These are phyloP conservation scores for Adela reaumurella DNA, from an alignment of 2,888 invertebrate species.

Conservation along the genomic window DNA sequence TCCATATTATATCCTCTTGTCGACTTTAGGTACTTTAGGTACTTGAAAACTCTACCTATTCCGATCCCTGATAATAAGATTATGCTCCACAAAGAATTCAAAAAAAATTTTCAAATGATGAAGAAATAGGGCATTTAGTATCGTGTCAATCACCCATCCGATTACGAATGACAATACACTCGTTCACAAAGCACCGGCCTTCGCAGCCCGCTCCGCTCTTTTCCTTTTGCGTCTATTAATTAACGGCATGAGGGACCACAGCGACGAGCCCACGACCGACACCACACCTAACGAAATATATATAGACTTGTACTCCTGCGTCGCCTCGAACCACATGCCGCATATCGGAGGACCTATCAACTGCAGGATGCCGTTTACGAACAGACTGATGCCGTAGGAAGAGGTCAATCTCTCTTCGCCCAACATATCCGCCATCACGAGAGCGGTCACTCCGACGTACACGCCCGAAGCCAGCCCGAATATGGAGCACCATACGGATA, in stretches of 20 bases:
- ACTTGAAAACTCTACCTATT: no score
- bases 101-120: no score
- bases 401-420: constrained; percentile 82
- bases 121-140: no score
- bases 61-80: no score
- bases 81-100: no score
- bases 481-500: constrained; percentile 67
- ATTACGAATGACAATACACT: background rate
- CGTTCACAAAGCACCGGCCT: background rate
- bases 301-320: constrained; percentile 65
- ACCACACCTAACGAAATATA: constrained; percentile 72
- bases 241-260: constrained; percentile 75
- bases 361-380: constrained; percentile 80
- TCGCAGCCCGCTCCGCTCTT: background rate
- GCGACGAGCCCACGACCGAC: constrained; percentile 65
- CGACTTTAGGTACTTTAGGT: no score
- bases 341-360: constrained; percentile 81
- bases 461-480: constrained; percentile 82
- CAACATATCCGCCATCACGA: constrained; percentile 84
- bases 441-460: constrained; percentile 82
- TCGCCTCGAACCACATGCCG: constrained; percentile 64
- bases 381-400: constrained; percentile 81
- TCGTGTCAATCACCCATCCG: background rate
- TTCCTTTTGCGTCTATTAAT: constrained; percentile 46
- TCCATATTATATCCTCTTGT: no score